phyloP scores from a whole-genome alignment of 2,113 vertebrate genomes.

The Noturus placidus region DNA sequence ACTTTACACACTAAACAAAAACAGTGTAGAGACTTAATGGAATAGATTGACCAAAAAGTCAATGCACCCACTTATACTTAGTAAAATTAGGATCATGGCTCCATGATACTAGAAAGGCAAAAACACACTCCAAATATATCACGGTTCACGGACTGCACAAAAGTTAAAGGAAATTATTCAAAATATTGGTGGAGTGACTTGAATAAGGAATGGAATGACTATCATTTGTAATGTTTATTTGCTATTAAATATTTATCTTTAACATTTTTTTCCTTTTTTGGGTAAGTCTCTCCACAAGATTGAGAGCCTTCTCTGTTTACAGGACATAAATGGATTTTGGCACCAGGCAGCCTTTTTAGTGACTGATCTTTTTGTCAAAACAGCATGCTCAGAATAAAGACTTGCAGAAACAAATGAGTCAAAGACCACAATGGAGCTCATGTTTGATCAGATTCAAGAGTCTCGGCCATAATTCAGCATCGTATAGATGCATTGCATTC shows the following conservation, averaged over 20 bases:
- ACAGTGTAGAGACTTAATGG: not conserved
- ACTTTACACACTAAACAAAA: not conserved
- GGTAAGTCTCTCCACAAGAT: not conserved
- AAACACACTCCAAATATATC: not conserved
- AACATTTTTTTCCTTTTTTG: conserved; percentile 6
- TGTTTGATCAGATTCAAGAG: not conserved
- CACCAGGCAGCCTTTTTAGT: not conserved
- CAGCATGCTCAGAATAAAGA: not conserved
- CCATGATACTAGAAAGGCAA: not conserved
- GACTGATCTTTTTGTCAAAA: conserved; percentile 3
- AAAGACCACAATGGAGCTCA: not conserved
- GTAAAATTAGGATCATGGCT: not conserved
- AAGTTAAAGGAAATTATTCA: not conserved
- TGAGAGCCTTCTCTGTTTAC: not conserved
- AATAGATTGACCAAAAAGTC: not conserved
- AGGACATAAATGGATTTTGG: not conserved
- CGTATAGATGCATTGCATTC: not conserved
- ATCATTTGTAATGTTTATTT: not conserved
- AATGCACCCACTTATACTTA: not conserved
- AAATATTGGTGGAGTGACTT: not conserved
- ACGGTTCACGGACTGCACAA: not conserved
- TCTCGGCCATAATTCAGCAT: not conserved
- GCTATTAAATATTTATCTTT: not conserved
- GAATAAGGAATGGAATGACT: not conserved
- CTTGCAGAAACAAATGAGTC: no score